Evolutionary conservation across 1,140 invertebrate species (phyloP).

Genomic region (Drosophila nigrodunni): DNA sequence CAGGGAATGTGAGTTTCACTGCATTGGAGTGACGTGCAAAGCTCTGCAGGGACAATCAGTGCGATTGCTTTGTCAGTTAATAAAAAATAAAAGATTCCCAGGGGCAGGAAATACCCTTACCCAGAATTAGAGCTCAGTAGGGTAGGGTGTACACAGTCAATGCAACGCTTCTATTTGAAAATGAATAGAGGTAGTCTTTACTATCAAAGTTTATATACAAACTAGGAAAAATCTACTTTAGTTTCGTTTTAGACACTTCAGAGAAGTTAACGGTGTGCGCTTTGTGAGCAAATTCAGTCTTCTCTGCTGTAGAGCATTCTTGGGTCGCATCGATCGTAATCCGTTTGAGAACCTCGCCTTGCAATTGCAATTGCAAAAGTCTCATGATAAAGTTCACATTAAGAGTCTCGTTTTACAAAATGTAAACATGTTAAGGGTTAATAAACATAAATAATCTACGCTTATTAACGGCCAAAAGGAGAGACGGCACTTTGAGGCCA

Average conservation of each 20-base stretch:
- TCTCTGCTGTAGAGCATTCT: background rate
- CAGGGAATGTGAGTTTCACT: constrained; percentile 19
- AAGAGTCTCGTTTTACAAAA: constrained; percentile 85
- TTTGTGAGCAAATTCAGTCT: too few relatives aligned
- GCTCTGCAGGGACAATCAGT: constrained; percentile 3
- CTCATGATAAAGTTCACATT: constrained; percentile 84
- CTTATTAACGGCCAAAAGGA: constrained; percentile 76
- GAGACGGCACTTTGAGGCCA: constrained; percentile 38
- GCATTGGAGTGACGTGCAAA: constrained; percentile 16
- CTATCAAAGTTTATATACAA: too few relatives aligned
- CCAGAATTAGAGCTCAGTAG: background rate
- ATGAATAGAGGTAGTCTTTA: too few relatives aligned
- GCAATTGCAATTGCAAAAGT: constrained; percentile 61
- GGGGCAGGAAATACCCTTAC: constrained; percentile 1
- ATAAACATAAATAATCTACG: constrained; percentile 84
- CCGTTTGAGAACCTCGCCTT: constrained; percentile 16
- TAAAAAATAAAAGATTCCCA: background rate
- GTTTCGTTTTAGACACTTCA: too few relatives aligned
- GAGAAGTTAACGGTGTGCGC: too few relatives aligned
- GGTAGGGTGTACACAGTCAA: too few relatives aligned
- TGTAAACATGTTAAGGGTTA: constrained; percentile 84
- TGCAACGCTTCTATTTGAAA: too few relatives aligned
- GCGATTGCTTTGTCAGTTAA: constrained; percentile 10
- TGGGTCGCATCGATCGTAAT: background rate
- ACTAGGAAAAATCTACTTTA: too few relatives aligned